Evolutionary conservation across 2,888 invertebrate genomes (phyloP), one percentile per base, ranked within the genome.

Genomic region (Epistrophe eligans): DNA sequence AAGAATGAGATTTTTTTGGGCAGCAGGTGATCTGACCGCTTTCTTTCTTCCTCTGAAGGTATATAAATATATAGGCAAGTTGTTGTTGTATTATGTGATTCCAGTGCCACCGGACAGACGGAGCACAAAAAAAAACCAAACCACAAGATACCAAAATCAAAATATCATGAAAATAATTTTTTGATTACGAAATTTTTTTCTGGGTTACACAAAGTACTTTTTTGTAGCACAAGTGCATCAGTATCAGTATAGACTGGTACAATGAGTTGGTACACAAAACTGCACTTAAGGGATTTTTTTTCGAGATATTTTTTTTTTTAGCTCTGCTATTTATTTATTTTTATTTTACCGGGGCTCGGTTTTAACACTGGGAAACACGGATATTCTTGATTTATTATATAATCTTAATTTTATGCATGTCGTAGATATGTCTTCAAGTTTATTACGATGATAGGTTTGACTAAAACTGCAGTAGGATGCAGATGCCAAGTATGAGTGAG

Each of bases 331-430:
- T 64, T 67, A 58, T 62, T 76, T 62, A 55, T 45, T n/a, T 74
- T 6, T n/a, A 15, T 38, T 55, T 43, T 19, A 17, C 45, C 32
- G 60, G 40, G 71, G 60, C 72, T 60, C 72, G 40, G 66, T 67
- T 72, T 76, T 66, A 57, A 72, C 52, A 48, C 64, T 76, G 81
- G 57, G 50, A 85, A 82, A 85, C 73, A 70, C 73, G 76, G 74
- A 83, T 87, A 87, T 87, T 87, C 87, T 87, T 74, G 87, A 87
- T 87, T 83, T 83, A 82, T 87, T 87, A 87, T 67, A 40, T 57
- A 87, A 87, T 83, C 58, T 87, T 87, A 87, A 83, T 83, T 79
- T 87, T 87, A 87, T 87, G 79, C 87, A 83, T 52, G 52, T 24
- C 66, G 74, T 76, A 60, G 74, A 79, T 83, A 58, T 83, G 67